Base-by-base conservation (phyloP, 92 coral and sea anemone species). In the Chrysogorgia sp. region DNA sequence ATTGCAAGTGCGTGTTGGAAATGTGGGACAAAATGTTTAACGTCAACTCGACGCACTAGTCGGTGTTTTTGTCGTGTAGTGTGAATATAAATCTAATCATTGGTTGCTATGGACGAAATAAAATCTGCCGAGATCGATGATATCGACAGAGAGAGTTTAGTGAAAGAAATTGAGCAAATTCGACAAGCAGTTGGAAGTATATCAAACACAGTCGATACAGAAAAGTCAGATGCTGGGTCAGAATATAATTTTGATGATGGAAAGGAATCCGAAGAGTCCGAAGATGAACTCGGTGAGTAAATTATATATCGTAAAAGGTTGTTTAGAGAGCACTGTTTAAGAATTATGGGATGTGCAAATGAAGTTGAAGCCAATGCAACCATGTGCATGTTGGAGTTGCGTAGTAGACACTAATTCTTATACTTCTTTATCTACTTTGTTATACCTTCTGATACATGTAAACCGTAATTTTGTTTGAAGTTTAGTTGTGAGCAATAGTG, bases 121-220 rank as follows among this genome's bases (percentile, higher is more conserved):
- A 63, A 86, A 64, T 83, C 81, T 65, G 50, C 60, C 13, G 80
- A 75, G 0, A n/a, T 58, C n/a, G 90, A 63, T 21, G 90, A 76
- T n/a, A 74, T 83, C 37, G 96, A 91, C 58, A 76, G 92, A 63
- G 85, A 74, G 20, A 67, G 86, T 63, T 86, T 91, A 40, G 91
- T 82, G 1, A 91, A 91, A 62, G 98, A 93, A 21, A 93, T 93
- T 21, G 84, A 89, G 64, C 89, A 85, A 75, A 93, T 93, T 81
- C 92, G 90, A 20, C 89, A 84, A 34, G 91, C 92, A 25, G 94
- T 93, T 78, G 93, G 86, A 13, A 77, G 59, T 24, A 40, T 58
- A 45, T 59, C 65, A 34, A 59, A 59, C n/a, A 28, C 24, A 56
- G 41, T 34, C 34, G 40, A 32, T 64, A 50, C 59, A 31, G 76